Conservation (phyloP, 1,140 invertebrate species). For the Drosophila micromelanica region DNA sequence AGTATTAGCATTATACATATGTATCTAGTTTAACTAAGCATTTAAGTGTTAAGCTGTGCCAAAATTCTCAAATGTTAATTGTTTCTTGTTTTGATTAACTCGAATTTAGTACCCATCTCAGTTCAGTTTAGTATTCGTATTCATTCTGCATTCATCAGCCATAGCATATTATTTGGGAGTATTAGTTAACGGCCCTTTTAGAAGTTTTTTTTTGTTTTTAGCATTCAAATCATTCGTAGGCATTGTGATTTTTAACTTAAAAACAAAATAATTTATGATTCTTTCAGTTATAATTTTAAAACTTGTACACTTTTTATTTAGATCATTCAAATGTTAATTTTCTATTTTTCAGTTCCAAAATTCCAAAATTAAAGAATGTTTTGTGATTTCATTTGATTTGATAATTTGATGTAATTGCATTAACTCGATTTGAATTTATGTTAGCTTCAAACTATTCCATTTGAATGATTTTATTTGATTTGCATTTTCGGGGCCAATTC, state of each 20-base stretch:
- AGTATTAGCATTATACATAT: conserved; percentile 21
- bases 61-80: conserved; percentile 52
- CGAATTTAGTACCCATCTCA: conserved; percentile 34
- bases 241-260: no score
- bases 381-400: conserved; percentile 1
- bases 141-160: background rate
- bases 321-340: background rate
- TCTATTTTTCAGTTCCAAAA: background rate
- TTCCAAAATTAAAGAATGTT: background rate
- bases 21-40: conserved; percentile 4
- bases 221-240: background rate
- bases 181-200: conserved; percentile 2
- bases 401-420: no score
- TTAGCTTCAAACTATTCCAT: background rate
- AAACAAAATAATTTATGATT: no score
- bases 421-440: background rate
- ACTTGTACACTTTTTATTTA: background rate
- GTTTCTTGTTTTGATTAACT: background rate
- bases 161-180: conserved; percentile 5
- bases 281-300: no score
- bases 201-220: background rate
- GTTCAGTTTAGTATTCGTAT: conserved; percentile 14
- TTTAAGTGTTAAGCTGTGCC: conserved; percentile 60
- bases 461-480: background rate
- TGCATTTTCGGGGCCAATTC: background rate